phyloP scores from a whole-genome alignment of 2,113 vertebrate species.

The Pandion haliaetus region DNA sequence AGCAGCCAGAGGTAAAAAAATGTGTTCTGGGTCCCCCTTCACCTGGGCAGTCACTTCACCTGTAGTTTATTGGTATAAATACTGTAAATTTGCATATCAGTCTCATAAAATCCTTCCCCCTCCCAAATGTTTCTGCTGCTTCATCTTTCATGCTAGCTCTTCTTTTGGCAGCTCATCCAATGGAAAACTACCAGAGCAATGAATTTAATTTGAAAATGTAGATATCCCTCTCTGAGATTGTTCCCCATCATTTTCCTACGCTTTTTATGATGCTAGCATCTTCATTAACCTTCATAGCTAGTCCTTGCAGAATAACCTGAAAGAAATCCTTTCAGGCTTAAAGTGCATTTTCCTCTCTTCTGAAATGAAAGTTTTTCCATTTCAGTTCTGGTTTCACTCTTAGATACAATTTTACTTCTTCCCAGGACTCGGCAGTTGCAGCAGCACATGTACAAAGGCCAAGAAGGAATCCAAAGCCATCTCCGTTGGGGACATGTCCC shows the following conservation, averaged over 20 bases:
- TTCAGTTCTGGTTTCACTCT: not conserved
- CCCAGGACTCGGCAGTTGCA: not conserved
- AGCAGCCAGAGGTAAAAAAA: not conserved
- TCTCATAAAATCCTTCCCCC: not conserved
- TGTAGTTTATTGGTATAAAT: not conserved
- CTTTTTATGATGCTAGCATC: not conserved
- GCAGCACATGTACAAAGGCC: not conserved
- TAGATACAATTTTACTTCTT: not conserved
- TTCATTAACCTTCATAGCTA: not conserved
- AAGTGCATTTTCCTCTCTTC: not conserved
- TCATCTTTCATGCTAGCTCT: not conserved
- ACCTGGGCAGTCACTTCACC: not conserved
- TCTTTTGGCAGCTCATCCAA: not conserved
- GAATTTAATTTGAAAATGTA: not conserved
- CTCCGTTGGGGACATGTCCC: not conserved
- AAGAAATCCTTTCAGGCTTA: not conserved
- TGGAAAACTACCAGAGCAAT: not conserved
- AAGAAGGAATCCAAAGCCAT: not conserved
- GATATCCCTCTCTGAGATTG: not conserved
- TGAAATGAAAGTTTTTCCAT: not conserved
- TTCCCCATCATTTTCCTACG: not conserved
- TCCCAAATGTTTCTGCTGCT: not conserved
- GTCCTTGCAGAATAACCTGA: not conserved
- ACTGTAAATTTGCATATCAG: not conserved
- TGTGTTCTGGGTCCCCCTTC: not conserved